phyloP scores from a whole-genome alignment of 2,797 vertebrate species.

The Poecilia wingei region DNA sequence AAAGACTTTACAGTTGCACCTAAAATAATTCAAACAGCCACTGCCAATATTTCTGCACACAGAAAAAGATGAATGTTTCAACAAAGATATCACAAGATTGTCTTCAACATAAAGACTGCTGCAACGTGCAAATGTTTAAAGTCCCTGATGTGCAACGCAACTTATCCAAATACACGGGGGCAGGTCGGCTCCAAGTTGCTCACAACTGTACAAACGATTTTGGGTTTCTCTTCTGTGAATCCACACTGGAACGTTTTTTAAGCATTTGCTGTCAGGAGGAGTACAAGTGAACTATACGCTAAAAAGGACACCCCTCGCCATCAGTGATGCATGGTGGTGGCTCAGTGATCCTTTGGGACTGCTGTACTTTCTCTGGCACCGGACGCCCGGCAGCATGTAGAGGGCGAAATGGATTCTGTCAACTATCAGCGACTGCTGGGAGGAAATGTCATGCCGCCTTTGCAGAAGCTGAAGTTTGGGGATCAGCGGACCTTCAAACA shows the following conservation, averaged over 20 bases:
- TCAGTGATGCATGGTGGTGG: slow-evolving; percentile 1
- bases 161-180: not conserved
- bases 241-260: not conserved
- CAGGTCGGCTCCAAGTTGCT: not conserved
- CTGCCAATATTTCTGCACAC: not conserved
- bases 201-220: not conserved
- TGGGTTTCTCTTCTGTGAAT: not conserved
- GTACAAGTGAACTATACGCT: not conserved
- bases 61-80: not conserved
- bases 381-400: not conserved
- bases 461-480: not conserved
- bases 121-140: not conserved
- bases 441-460: not conserved
- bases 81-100: not conserved
- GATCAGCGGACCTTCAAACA: slow-evolving; percentile 2
- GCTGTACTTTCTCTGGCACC: not conserved
- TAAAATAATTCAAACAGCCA: not conserved
- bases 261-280: not conserved
- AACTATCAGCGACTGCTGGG: not conserved
- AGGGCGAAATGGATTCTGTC: slow-evolving; percentile 1
- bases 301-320: not conserved
- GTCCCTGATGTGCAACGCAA: not conserved
- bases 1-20: not conserved
- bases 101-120: not conserved
- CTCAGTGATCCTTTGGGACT: not conserved